Evolutionary conservation across 2,113 vertebrate species (phyloP).

Genomic region (Rhegmatorhina hoffmannsi): DNA sequence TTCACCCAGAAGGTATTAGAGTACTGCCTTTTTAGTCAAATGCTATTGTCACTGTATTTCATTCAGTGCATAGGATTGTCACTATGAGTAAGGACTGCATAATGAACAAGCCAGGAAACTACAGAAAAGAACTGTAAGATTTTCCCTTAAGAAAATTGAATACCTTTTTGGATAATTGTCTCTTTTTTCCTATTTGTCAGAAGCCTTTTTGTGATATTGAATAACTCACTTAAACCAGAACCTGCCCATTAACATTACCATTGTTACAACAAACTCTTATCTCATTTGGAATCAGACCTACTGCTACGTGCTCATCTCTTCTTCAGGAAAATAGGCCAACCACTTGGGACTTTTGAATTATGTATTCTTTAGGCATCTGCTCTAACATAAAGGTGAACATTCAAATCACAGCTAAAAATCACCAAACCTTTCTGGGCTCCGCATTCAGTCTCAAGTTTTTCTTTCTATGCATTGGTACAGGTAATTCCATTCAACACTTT

Average conservation of each 20-base stretch:
- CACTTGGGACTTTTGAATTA: constrained; percentile 30
- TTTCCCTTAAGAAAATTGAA: constrained; percentile 23
- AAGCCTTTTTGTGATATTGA: constrained; percentile 7
- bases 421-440: not conserved
- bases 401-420: not conserved
- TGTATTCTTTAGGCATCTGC: constrained; percentile 20
- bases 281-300: constrained; percentile 45
- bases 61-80: not conserved
- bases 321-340: constrained; percentile 45
- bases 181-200: not conserved
- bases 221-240: constrained; percentile 35
- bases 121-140: not conserved
- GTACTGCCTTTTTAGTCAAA: not conserved
- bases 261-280: constrained; percentile 36
- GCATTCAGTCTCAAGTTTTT: not conserved
- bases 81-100: not conserved
- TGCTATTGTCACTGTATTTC: not conserved
- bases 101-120: not conserved
- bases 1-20: not conserved
- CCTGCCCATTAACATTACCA: constrained; percentile 2
- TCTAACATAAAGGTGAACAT: not conserved
- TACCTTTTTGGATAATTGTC: not conserved
- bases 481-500: not conserved
- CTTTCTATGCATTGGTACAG: not conserved
- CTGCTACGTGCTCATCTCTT: constrained; percentile 5